Percentiles rank a stretch among this genome's conserved stretches.
These are phyloP conservation scores for Anarrhichthys ocellatus DNA, from an alignment of 2,113 vertebrate species.

Conservation along the genomic window DNA sequence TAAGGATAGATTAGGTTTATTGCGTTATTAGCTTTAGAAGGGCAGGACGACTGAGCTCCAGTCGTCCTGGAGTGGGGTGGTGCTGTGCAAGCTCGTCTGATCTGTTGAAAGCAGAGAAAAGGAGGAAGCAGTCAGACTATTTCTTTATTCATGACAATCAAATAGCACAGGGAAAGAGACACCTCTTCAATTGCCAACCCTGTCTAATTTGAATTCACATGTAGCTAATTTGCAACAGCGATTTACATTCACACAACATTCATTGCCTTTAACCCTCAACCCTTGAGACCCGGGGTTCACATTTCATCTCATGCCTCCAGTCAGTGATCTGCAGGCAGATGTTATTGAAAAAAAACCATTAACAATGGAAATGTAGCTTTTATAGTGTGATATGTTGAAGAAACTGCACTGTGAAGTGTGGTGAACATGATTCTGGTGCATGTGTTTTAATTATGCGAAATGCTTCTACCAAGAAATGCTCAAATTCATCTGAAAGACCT, in stretches of 20 bases:
- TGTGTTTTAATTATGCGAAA: slow-evolving; percentile 9
- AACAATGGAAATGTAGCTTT: background rate
- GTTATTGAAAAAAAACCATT: background rate
- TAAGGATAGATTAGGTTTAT: slow-evolving; percentile 78
- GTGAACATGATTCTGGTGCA: background rate
- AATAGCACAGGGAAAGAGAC: background rate
- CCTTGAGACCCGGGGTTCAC: background rate
- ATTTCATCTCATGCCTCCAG: background rate
- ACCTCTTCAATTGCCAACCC: background rate
- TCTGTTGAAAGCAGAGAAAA: slow-evolving; percentile 30
- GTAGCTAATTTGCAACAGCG: background rate
- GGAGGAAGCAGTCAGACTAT: background rate
- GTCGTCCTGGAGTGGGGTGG: too few relatives aligned
- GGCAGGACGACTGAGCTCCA: slow-evolving; percentile 58
- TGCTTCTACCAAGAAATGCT: background rate
- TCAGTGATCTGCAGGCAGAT: background rate
- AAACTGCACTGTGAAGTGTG: background rate
- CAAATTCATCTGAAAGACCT: background rate
- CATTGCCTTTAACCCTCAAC: slow-evolving; percentile 1
- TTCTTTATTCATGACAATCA: slow-evolving; percentile 7
- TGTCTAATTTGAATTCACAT: slow-evolving; percentile 4
- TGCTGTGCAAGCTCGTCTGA: slow-evolving; percentile 5
- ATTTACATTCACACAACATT: slow-evolving; percentile 4
- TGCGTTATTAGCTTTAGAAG: slow-evolving; percentile 77
- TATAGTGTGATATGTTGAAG: background rate